Evolutionary conservation across 2,888 invertebrate genomes (phyloP).

Genomic region (Rotaria magnacalcarata): DNA sequence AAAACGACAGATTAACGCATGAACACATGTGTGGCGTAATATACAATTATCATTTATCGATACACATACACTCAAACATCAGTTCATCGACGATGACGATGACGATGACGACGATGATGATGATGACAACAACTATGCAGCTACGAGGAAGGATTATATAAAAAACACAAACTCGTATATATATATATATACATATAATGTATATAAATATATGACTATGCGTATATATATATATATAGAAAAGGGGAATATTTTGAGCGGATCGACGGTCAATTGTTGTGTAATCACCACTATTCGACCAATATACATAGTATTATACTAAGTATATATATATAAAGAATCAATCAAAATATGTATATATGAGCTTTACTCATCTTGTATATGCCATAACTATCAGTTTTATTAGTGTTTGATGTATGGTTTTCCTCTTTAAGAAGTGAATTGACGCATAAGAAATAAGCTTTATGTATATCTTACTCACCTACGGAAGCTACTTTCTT

Average conservation of each 20-base stretch:
- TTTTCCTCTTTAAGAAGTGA: not conserved
- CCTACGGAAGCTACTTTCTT: too few relatives aligned
- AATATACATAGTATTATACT: too few relatives aligned
- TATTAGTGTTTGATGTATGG: too few relatives aligned
- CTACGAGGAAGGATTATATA: not conserved
- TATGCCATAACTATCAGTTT: not conserved
- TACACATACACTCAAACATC: not conserved
- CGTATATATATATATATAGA: too few relatives aligned
- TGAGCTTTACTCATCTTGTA: not conserved
- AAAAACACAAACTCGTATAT: not conserved
- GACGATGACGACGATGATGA: not conserved
- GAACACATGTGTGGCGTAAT: constrained; percentile 4
- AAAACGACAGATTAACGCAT: not conserved
- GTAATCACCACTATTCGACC: too few relatives aligned
- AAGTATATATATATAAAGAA: too few relatives aligned
- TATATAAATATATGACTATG: too few relatives aligned
- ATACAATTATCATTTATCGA: constrained; percentile 4
- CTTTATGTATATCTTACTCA: not conserved
- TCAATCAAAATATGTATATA: too few relatives aligned
- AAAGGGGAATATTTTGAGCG: too few relatives aligned
- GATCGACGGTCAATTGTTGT: too few relatives aligned
- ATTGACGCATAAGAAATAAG: not conserved
- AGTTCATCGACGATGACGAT: not conserved
- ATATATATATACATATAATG: not conserved
- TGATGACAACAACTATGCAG: not conserved